These are phyloP conservation scores for Asteroscopus sphinx DNA, from an alignment of 2,888 invertebrate species.

Conservation along the genomic window DNA sequence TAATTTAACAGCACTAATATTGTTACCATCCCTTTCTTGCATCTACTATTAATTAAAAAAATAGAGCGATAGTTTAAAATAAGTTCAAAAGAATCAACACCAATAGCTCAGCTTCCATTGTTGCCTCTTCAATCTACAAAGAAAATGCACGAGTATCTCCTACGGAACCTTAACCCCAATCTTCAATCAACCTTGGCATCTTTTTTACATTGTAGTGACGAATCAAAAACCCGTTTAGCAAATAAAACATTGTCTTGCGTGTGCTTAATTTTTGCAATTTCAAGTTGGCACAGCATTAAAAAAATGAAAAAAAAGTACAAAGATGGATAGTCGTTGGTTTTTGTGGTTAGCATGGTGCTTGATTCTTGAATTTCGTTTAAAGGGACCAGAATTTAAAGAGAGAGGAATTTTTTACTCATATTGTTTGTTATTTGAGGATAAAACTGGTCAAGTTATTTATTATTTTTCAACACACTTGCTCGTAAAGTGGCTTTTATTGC, in stretches of 20 bases:
- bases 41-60: too few relatives aligned
- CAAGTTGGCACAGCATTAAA: conserved; percentile 15
- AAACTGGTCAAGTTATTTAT: too few relatives aligned
- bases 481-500: too few relatives aligned
- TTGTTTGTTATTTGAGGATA: too few relatives aligned
- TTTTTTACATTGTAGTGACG: conserved; percentile 43
- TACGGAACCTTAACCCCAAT: conserved; percentile 32
- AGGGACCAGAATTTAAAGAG: conserved; percentile 6
- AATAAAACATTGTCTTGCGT: conserved; percentile 49
- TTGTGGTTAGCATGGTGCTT: conserved; percentile 1
- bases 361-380: background rate
- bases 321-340: conserved; percentile 33
- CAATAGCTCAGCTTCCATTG: background rate
- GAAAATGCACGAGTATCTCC: background rate
- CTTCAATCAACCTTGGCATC: conserved; percentile 3
- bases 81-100: too few relatives aligned
- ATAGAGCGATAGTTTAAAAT: too few relatives aligned
- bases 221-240: conserved; percentile 53
- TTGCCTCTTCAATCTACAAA: background rate
- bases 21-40: too few relatives aligned
- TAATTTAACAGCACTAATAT: too few relatives aligned
- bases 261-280: conserved; percentile 50
- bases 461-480: too few relatives aligned
- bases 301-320: conserved; percentile 18
- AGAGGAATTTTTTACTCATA: background rate